Base-by-base conservation (phyloP, 2,113 vertebrate species). In the Garra rufa region DNA sequence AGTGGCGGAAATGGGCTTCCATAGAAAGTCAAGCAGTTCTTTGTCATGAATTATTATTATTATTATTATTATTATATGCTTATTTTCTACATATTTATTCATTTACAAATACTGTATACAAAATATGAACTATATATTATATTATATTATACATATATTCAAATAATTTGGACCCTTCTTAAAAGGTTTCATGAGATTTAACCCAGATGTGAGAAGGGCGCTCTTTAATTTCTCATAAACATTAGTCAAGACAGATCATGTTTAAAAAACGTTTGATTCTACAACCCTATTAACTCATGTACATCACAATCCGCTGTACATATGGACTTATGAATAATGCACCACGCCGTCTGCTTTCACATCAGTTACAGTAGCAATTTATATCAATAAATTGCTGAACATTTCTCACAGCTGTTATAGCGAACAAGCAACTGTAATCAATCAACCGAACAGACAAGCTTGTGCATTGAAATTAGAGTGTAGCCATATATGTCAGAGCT, bases 331-430 rank as follows among this genome's bases (percentile, higher is more conserved):
- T 46, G 41, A 65, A 30, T 46, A 80, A 67, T 80, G 59, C 21
- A 28, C 59, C 26, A 11, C 43, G 21, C 24, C 5, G 8, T 80
- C 59, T 65, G 77, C 43, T 30, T 80, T 48, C 77, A 80, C 15
- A 67, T 44, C 77, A 80, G 43, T 65, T 80, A 50, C 26, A 50
- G 71, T 46, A 70, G 34, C 34, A 41, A 70, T 70, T 70, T 75
- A 75, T 75, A 75, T 50, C 71, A 75, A 75, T 75, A 74, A 50
- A 73, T 15, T 43, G 14, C 55, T 15, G 57, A 46, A 44, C 78
- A 80, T 80, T 67, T 48, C 9, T 80, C 78, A 46, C 59, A 67
- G 59, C 59, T 67, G 59, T 67, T 30, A 63, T 13, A 65, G 77
- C 10, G 8, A 44, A 65, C 4, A 10, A 46, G 38, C 19, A 65